Evolutionary conservation across 2,797 vertebrate species (phyloP).

Genomic region (Chaunax sp.): DNA sequence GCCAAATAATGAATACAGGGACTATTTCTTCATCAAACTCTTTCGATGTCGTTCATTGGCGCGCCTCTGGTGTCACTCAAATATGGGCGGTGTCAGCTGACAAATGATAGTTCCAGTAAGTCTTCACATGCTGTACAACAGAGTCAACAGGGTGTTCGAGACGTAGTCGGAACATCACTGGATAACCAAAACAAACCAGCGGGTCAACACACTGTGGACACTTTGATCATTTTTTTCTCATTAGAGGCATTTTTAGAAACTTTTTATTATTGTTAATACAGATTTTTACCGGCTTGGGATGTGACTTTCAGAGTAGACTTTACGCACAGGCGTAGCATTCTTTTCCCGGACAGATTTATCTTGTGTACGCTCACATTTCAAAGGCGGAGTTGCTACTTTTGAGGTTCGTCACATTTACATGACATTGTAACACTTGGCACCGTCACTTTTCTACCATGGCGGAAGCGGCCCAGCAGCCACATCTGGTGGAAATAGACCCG

Average conservation of each 20-base stretch:
- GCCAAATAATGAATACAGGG: constrained; percentile 62
- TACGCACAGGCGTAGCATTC: constrained; percentile 51
- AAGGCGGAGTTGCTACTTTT: constrained; percentile 52
- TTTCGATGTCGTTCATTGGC: constrained; percentile 80
- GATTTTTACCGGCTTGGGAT: constrained; percentile 58
- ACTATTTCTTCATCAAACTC: not conserved
- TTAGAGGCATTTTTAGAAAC: constrained; percentile 13
- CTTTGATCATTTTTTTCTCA: constrained; percentile 11
- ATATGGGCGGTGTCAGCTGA: constrained; percentile 77
- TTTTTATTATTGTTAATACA: constrained; percentile 12
- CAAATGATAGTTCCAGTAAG: constrained; percentile 88
- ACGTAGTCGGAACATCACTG: constrained; percentile 46
- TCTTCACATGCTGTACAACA: constrained; percentile 73
- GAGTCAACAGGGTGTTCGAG: constrained; percentile 82
- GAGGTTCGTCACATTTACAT: constrained; percentile 64
- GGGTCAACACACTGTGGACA: constrained; percentile 18
- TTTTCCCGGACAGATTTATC: constrained; percentile 50
- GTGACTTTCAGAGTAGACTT: constrained; percentile 60
- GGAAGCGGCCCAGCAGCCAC: constrained; percentile 89
- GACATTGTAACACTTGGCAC: constrained; percentile 69
- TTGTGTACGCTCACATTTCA: constrained; percentile 43
- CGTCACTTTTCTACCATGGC: constrained; percentile 82
- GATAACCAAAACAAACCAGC: constrained; percentile 59
- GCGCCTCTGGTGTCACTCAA: constrained; percentile 66
- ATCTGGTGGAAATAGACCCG: constrained; percentile 95